Evolutionary conservation across 1,140 invertebrate genomes (phyloP), one percentile per base, ranked within the genome.

Genomic region (Paracyclopina nana): DNA sequence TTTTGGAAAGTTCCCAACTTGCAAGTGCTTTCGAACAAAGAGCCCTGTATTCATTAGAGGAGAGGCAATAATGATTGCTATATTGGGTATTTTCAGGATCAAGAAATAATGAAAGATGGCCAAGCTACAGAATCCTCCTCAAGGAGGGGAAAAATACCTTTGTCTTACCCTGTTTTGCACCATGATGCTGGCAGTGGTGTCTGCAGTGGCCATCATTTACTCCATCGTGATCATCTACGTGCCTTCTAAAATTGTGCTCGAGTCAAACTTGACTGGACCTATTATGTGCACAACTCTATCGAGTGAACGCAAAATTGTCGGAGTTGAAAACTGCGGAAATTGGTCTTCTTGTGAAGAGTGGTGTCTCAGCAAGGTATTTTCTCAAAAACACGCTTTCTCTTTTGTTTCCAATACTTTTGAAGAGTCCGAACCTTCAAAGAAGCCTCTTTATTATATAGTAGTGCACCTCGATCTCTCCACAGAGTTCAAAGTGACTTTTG

Each of bases 341-440:
- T 52, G 50, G 50, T 52, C 38, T 25, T 52, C 50, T 22, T 52
- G 50, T 44, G 50, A 52, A 44, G 50, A 52, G 26, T 52, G 50
- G 50, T 52, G 50, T 22, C 40, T 52, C 14, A 46, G 31, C 31
- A 52, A 52, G 50, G 50, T 48, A n/a, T n/a, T n/a, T n/a, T n/a
- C n/a, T n/a, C n/a, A n/a, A n/a, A n/a, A n/a, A n/a, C n/a, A n/a
- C n/a, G n/a, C n/a, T n/a, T n/a, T n/a, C n/a, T n/a, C n/a, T n/a
- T n/a, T n/a, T n/a, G n/a, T n/a, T n/a, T n/a, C n/a, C n/a, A n/a
- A n/a, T n/a, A n/a, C n/a, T n/a, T n/a, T n/a, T n/a, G n/a, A n/a
- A n/a, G n/a, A n/a, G n/a, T n/a, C n/a, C n/a, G n/a, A n/a, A n/a
- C n/a, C n/a, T n/a, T n/a, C n/a, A n/a, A n/a, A n/a, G n/a, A n/a